These are phyloP conservation scores for Wiebesia pumilae DNA, from an alignment of 1,140 invertebrate genomes.

Conservation along the genomic window DNA sequence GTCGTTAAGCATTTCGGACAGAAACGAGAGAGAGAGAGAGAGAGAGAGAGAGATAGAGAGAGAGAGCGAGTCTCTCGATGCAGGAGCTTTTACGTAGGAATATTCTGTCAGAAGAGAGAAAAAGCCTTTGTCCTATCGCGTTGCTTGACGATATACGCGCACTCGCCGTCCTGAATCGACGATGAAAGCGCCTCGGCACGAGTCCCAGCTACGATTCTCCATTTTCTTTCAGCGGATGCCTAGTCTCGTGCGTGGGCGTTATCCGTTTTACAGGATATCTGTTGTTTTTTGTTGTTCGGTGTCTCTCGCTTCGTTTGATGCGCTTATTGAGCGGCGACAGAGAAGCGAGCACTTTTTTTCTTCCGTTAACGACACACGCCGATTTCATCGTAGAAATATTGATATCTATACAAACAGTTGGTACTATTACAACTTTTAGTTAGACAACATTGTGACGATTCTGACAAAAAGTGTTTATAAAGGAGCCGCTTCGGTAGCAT, in stretches of 20 bases:
- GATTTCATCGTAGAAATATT: too few relatives aligned
- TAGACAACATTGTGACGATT: too few relatives aligned
- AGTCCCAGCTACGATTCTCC: conserved; percentile 20
- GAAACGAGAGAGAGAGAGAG: conserved; percentile 4
- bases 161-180: conserved; percentile 39
- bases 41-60: neutral
- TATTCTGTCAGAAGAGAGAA: neutral
- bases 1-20: conserved; percentile 50
- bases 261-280: conserved; percentile 24
- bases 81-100: conserved; percentile 40
- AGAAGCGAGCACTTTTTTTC: neutral
- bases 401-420: too few relatives aligned
- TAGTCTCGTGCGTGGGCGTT: conserved; percentile 36
- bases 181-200: conserved; percentile 39
- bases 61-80: conserved; percentile 1
- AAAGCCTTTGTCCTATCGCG: conserved; percentile 51
- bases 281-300: neutral
- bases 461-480: too few relatives aligned
- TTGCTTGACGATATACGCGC: conserved; percentile 38
- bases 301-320: neutral
- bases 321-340: neutral
- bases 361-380: too few relatives aligned
- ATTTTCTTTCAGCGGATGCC: conserved; percentile 26
- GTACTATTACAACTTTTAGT: too few relatives aligned
- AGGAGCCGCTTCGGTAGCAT: too few relatives aligned